Evolutionary conservation across 2,113 vertebrate species (phyloP).

Genomic region (Rhizomys pruinosus): DNA sequence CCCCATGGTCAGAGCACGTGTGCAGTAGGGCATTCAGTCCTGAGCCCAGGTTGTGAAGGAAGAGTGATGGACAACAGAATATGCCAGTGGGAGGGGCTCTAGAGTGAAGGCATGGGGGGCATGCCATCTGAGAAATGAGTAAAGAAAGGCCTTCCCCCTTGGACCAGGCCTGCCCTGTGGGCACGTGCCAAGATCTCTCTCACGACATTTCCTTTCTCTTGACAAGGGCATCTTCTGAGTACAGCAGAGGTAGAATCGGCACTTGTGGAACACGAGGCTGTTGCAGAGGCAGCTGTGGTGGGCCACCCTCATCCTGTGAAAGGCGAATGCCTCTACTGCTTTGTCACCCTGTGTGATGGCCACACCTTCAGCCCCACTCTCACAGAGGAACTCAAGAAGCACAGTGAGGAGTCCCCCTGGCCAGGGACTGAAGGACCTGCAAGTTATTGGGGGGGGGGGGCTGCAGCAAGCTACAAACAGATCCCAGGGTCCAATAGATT

Average conservation of each 20-base stretch:
- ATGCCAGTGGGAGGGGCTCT: not conserved
- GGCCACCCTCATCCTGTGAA: slow-evolving; percentile 95
- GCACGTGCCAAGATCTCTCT: not conserved
- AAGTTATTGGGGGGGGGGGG: not conserved
- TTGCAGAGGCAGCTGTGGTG: slow-evolving; percentile 95
- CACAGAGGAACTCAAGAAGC: slow-evolving; percentile 91
- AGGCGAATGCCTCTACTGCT: slow-evolving; percentile 98
- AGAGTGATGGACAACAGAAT: slow-evolving; percentile 11
- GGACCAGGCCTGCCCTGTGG: not conserved
- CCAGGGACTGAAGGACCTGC: slow-evolving; percentile 29
- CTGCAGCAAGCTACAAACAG: not conserved
- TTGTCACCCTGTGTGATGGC: slow-evolving; percentile 93
- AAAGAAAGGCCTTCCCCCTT: not conserved
- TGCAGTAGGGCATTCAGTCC: not conserved
- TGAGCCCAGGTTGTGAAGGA: slow-evolving; percentile 29
- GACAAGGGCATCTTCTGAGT: slow-evolving; percentile 94
- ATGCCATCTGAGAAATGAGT: not conserved
- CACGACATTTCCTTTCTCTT: slow-evolving; percentile 52
- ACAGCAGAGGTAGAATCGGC: slow-evolving; percentile 98
- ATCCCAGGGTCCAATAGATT: not conserved
- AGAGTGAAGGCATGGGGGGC: not conserved
- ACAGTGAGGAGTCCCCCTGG: slow-evolving; percentile 86
- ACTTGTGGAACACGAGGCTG: slow-evolving; percentile 90
- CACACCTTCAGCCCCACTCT: slow-evolving; percentile 88
- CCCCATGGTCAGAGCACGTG: slow-evolving; percentile 25